These are phyloP conservation scores for Mesorhabditis spiculigera DNA, from an alignment of 2,888 invertebrate species.

Conservation along the genomic window DNA sequence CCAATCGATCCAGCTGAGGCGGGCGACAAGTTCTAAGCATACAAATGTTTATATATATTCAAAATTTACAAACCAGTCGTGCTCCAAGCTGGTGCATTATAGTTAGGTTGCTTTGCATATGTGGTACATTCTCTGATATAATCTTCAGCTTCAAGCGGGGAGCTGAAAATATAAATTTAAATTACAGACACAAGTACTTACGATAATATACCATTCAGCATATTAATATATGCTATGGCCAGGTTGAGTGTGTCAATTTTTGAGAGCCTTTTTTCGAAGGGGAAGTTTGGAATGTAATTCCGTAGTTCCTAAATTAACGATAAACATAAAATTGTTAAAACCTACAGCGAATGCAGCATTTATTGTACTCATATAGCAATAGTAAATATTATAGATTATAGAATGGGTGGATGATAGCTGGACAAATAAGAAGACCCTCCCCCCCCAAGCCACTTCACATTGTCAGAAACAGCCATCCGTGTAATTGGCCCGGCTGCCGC, in stretches of 20 bases:
- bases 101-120: conserved; percentile 34
- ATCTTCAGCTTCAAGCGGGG: conserved; percentile 29
- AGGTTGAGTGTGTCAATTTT: conserved; percentile 95
- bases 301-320: conserved; percentile 74
- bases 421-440: too few relatives aligned
- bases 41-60: neutral
- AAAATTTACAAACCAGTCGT: conserved; percentile 45
- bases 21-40: conserved; percentile 82
- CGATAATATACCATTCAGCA: conserved; percentile 66
- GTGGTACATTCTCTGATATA: conserved; percentile 42
- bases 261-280: conserved; percentile 93
- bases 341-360: too few relatives aligned
- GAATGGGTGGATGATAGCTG: too few relatives aligned
- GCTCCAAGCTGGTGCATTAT: conserved; percentile 50
- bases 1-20: conserved; percentile 98
- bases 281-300: conserved; percentile 96
- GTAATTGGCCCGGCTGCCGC: too few relatives aligned
- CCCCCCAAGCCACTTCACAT: too few relatives aligned
- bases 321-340: too few relatives aligned
- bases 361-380: too few relatives aligned
- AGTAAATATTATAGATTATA: too few relatives aligned
- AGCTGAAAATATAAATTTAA: conserved; percentile 13
- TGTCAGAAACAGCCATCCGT: too few relatives aligned
- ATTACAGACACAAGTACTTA: conserved; percentile 23
- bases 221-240: conserved; percentile 93